These are phyloP conservation scores for Lysandra coridon DNA, from an alignment of 2,888 invertebrate species.

Conservation along the genomic window DNA sequence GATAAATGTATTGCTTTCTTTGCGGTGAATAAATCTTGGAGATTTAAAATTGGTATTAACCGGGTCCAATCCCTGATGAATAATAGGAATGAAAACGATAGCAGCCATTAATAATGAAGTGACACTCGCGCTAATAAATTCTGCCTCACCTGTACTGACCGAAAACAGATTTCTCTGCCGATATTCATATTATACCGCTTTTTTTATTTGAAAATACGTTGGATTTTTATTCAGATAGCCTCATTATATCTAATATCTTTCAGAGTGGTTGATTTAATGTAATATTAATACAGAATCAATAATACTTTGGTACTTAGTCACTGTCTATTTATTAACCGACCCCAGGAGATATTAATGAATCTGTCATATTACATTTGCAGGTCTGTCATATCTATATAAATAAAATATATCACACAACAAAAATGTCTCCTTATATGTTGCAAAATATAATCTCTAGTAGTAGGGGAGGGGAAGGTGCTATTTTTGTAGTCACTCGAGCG, in stretches of 20 bases:
- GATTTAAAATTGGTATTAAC: conserved; percentile 21
- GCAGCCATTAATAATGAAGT: conserved; percentile 20
- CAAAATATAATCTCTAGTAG: not conserved
- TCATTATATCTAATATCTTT: not conserved
- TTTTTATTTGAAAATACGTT: not conserved
- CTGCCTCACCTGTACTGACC: conserved; percentile 18
- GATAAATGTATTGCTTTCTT: conserved; percentile 3
- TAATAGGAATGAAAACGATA: conserved; percentile 28
- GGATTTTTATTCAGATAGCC: not conserved
- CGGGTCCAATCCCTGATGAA: conserved; percentile 28
- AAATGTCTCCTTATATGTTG: not conserved
- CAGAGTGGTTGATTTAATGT: not conserved
- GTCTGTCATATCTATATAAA: too few relatives aligned
- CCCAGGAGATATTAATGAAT: too few relatives aligned
- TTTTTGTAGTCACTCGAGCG: too few relatives aligned
- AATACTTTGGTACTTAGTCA: not conserved
- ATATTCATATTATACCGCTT: not conserved
- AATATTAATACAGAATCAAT: not conserved
- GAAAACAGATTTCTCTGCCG: conserved; percentile 20
- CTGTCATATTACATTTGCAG: too few relatives aligned
- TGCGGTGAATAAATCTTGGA: conserved; percentile 24
- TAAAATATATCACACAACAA: not conserved
- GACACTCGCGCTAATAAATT: conserved; percentile 27
- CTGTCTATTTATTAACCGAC: not conserved
- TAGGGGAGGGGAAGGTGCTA: too few relatives aligned